A percentile compares a stretch with the other conserved stretches of the same genome.
These are phyloP conservation scores for Acomys russatus DNA, from an alignment of 2,797 vertebrate genomes.

Conservation along the genomic window DNA sequence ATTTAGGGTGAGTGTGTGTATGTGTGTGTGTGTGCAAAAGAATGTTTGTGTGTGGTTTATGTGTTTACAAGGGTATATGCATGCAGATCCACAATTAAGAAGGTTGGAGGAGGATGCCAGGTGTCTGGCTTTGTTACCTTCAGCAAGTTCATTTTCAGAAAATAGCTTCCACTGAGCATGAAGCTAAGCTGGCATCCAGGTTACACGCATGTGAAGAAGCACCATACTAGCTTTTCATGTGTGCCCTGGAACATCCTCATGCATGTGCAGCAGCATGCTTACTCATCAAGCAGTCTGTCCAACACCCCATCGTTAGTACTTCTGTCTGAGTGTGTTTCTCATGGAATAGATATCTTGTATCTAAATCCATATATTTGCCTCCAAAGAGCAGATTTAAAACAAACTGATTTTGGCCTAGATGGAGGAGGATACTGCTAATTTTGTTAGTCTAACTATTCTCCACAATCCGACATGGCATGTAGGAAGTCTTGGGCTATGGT, in stretches of 20 bases:
- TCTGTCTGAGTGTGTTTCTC: background rate
- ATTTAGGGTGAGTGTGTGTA: background rate
- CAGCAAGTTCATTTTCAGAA: background rate
- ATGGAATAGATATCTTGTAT: fast-evolving
- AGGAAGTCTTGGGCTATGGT: background rate
- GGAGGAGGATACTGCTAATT: background rate
- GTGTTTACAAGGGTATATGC: no score
- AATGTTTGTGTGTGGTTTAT: background rate
- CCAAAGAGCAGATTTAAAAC: background rate
- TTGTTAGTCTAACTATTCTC: background rate
- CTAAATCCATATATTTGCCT: background rate
- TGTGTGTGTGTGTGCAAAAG: background rate
- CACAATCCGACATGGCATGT: background rate
- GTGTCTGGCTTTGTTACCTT: background rate
- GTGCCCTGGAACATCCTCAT: background rate
- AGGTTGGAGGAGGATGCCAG: background rate
- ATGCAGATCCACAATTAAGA: background rate
- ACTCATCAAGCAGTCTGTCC: background rate
- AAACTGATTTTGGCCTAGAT: background rate
- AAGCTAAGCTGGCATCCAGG: background rate
- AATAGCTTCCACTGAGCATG: background rate
- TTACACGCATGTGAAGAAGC: background rate
- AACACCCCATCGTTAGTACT: background rate
- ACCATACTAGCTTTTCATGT: background rate
- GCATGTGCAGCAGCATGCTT: background rate